phyloP scores from a whole-genome alignment of 2,888 invertebrate species.

The Drosophila barbarae region DNA sequence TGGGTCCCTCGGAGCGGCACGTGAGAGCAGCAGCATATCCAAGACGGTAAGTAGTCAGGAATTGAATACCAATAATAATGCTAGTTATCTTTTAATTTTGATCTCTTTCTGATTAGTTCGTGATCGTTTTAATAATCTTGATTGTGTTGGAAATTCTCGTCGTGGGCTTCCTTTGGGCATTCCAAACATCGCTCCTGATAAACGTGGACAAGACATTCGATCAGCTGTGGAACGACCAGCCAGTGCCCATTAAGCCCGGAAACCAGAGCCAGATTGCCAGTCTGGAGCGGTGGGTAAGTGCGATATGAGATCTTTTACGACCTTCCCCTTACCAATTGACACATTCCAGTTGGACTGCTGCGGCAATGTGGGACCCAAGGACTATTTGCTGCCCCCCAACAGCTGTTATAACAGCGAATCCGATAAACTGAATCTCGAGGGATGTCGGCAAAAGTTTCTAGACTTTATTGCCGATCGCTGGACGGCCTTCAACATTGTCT shows the following conservation, averaged over 20 bases:
- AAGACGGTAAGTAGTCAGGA: slow-evolving; percentile 57
- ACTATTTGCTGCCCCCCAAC: slow-evolving; percentile 69
- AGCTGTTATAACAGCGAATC: slow-evolving; percentile 69
- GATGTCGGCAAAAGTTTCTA: slow-evolving; percentile 76
- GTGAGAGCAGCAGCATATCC: slow-evolving; percentile 68
- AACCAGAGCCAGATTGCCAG: slow-evolving; percentile 72
- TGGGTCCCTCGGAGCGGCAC: slow-evolving; percentile 64
- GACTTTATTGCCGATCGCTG: slow-evolving; percentile 70
- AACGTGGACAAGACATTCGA: slow-evolving; percentile 74
- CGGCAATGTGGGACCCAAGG: slow-evolving; percentile 68
- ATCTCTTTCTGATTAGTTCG: slow-evolving; percentile 52
- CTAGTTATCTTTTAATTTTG: too few relatives aligned
- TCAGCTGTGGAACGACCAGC: slow-evolving; percentile 71
- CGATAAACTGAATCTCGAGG: slow-evolving; percentile 68
- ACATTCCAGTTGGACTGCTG: slow-evolving; percentile 70
- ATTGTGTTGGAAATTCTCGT: slow-evolving; percentile 65
- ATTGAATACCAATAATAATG: neutral
- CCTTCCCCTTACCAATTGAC: neutral
- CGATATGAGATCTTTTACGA: rapidly evolving
- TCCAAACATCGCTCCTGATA: slow-evolving; percentile 70
- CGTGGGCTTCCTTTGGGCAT: slow-evolving; percentile 72
- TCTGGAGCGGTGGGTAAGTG: slow-evolving; percentile 73
- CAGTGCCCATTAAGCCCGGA: slow-evolving; percentile 72
- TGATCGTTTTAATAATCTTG: slow-evolving; percentile 61
- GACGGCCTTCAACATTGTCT: slow-evolving; percentile 67